phyloP scores from a whole-genome alignment of 1,140 invertebrate species.

The Dysdera silvatica region DNA sequence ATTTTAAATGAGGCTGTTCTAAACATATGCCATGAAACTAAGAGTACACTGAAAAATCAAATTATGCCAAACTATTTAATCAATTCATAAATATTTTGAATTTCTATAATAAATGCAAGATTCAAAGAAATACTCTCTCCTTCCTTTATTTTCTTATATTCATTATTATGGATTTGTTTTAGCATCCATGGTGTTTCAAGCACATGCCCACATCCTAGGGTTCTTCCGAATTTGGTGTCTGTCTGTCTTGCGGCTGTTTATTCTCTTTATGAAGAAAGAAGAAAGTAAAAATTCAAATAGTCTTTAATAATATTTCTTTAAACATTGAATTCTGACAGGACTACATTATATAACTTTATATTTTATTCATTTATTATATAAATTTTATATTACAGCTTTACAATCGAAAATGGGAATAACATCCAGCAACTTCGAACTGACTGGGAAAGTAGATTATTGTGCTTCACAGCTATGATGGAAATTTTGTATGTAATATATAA shows the following conservation, averaged over 20 bases:
- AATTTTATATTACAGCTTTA: slow-evolving; percentile 17
- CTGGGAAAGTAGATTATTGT: slow-evolving; percentile 40
- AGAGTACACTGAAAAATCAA: too few relatives aligned
- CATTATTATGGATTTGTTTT: too few relatives aligned
- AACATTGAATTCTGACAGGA: not conserved
- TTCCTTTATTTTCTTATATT: too few relatives aligned
- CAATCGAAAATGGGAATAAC: slow-evolving; percentile 25
- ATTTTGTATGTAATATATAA: slow-evolving; percentile 48
- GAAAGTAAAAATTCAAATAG: slow-evolving; percentile 23
- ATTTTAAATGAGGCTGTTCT: too few relatives aligned
- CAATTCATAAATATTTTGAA: too few relatives aligned
- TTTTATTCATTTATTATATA: not conserved
- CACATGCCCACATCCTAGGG: slow-evolving; percentile 70
- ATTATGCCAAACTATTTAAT: too few relatives aligned
- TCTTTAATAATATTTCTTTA: not conserved
- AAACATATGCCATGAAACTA: too few relatives aligned
- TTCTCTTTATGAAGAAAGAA: slow-evolving; percentile 48
- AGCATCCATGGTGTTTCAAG: slow-evolving; percentile 68
- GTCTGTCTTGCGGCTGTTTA: slow-evolving; percentile 66
- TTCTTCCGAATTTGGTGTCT: slow-evolving; percentile 72
- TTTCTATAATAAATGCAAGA: too few relatives aligned
- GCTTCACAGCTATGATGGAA: slow-evolving; percentile 51
- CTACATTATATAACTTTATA: too few relatives aligned
- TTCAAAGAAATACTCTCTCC: too few relatives aligned
- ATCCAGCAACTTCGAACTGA: slow-evolving; percentile 31